Evolutionary conservation across 2,888 invertebrate genomes (phyloP).

Genomic region (Synergus itoensis): DNA sequence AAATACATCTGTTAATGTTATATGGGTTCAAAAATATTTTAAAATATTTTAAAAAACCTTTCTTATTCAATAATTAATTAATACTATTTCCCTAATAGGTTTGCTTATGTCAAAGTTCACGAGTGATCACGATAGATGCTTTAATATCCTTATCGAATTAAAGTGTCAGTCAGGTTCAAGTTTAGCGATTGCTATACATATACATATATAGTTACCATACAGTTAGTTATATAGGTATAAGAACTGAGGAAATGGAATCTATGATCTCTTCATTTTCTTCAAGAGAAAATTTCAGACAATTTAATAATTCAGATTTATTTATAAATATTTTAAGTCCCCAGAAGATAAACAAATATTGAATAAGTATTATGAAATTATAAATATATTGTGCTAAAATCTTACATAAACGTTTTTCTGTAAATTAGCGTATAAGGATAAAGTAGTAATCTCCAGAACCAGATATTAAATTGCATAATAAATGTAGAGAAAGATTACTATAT

Average conservation of each 20-base stretch:
- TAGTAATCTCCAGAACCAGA: slow-evolving; percentile 19
- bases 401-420: not conserved
- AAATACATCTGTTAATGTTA: no score
- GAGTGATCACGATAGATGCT: not conserved
- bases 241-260: not conserved
- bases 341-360: not conserved
- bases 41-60: not conserved
- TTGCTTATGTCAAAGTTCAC: not conserved
- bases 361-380: slow-evolving; percentile 22
- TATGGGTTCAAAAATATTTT: no score
- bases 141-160: slow-evolving; percentile 3
- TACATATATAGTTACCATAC: not conserved
- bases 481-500: slow-evolving; percentile 9
- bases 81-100: slow-evolving; percentile 1
- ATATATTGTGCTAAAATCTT: slow-evolving; percentile 12
- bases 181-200: not conserved
- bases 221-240: not conserved
- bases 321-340: not conserved
- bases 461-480: slow-evolving; percentile 31
- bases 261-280: not conserved
- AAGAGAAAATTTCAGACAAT: not conserved
- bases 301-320: not conserved
- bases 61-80: not conserved
- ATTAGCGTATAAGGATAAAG: slow-evolving; percentile 17
- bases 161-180: slow-evolving; percentile 8